Evolutionary conservation across 92 coral and sea anemone species (phyloP), one percentile per base, ranked within the genome.

Genomic region (Pocillopora grandis): DNA sequence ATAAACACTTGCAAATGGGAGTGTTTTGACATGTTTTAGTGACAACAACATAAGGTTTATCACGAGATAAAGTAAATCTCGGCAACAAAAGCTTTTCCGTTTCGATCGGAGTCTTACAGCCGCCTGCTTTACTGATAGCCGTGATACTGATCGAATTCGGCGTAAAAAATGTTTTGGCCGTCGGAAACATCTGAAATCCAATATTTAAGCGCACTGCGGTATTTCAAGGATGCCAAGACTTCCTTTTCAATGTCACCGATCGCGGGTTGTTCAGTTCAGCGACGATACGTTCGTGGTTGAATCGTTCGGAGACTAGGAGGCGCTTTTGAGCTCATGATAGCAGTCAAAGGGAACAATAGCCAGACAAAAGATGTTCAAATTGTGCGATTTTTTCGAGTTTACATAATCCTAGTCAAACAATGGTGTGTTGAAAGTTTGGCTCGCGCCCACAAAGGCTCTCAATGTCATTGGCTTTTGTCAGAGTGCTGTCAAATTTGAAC

Each of bases 351-450:
- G 85, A 91, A 91, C 94, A 91, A 91, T 85, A 63, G 88, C 72
- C n/a, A 33, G 83, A 72, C 92, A 93, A 93, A 94, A 87, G 88
- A 90, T 78, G 86, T 89, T 80, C 88, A 94, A 94, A 94, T 94
- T 94, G 98, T 88, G 91, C 98, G 95, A 92, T 92, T 92, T 81
- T 92, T 86, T 67, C 88, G 80, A 94, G 93, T 94, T 94, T 92
- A 93, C 95, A 94, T 94, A 94, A 94, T 91, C 95, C 92, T 78
- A 85, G 80, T 71, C 77, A 80, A 92, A 93, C 98, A 94, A 94
- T 86, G 63, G 85, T 62, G 80, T 86, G 88, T 90, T 85, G 89
- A 90, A 90, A 85, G 93, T 89, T 85, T 89, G 93, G 91, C 95
- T 87, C 87, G 87, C 86, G 86, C 76, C 81, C 80, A 94, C 98